Conservation (phyloP, 2,113 vertebrate species). For the Planiliza haematocheilus region DNA sequence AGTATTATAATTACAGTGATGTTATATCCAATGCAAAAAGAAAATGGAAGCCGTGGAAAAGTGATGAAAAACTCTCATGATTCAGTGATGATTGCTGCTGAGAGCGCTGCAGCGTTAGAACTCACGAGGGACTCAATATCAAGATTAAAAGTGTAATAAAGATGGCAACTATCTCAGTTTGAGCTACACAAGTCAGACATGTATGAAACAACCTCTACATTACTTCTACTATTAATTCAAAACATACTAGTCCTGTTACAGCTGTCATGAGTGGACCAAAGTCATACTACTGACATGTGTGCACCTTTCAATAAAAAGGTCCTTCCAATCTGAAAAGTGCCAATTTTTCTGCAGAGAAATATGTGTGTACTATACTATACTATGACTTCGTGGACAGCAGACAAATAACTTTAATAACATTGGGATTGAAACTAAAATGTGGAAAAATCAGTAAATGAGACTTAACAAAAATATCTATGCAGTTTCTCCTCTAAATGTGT, state of each 20-base stretch:
- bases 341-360: too few relatives aligned
- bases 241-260: background rate
- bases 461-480: too few relatives aligned
- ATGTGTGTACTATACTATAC: background rate
- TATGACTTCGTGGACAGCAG: background rate
- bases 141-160: conserved; percentile 8
- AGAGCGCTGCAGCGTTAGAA: background rate
- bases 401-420: conserved; percentile 8
- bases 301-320: background rate
- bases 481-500: too few relatives aligned
- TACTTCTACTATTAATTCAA: background rate
- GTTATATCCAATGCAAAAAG: background rate
- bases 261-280: background rate
- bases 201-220: too few relatives aligned
- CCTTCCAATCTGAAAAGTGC: too few relatives aligned
- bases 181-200: background rate
- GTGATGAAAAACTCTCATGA: background rate
- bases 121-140: background rate
- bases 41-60: conserved; percentile 9
- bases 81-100: background rate
- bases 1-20: conserved; percentile 19
- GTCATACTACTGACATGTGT: background rate
- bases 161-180: background rate
- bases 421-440: background rate
- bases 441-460: background rate